Evolutionary conservation across 1,140 invertebrate species (phyloP).

Genomic region (Andricus grossulariae): DNA sequence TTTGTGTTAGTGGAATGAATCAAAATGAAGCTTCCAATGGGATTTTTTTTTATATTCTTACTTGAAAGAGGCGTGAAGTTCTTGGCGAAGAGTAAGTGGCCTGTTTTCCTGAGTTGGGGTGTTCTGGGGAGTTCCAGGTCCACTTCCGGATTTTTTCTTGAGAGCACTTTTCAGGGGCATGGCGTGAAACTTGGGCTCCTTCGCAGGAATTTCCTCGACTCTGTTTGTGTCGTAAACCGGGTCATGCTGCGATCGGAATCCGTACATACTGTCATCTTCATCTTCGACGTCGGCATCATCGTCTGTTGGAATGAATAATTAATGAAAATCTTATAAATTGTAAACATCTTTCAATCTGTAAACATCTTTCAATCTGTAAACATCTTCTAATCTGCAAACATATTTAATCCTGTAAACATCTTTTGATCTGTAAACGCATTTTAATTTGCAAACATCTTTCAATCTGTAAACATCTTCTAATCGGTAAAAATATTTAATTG

Average conservation of each 20-base stretch:
- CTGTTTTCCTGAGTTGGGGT: constrained; percentile 88
- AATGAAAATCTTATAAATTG: neutral
- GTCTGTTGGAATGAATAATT: constrained; percentile 53
- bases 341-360: neutral
- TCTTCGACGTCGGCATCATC: constrained; percentile 77
- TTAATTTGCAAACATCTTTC: too few species aligned
- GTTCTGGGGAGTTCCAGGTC: constrained; percentile 79
- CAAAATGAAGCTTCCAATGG: too few species aligned
- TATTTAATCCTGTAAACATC: too few species aligned
- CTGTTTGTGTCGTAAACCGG: constrained; percentile 85
- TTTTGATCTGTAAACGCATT: too few species aligned
- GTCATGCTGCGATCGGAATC: constrained; percentile 72
- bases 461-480: too few species aligned
- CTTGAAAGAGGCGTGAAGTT: constrained; percentile 80
- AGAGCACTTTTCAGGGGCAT: constrained; percentile 94
- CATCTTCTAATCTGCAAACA: too few species aligned
- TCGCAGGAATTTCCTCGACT: constrained; percentile 92
- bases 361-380: too few species aligned
- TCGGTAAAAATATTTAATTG: too few species aligned
- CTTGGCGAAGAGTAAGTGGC: constrained; percentile 83
- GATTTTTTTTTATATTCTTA: constrained; percentile 61
- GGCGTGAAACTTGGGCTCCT: constrained; percentile 91
- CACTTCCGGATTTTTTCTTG: constrained; percentile 85
- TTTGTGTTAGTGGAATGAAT: too few species aligned
- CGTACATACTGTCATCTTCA: constrained; percentile 75